Evolutionary conservation across 1,140 invertebrate species (phyloP), one percentile per base, ranked within the genome.

Genomic region (Oscheius sp.): DNA sequence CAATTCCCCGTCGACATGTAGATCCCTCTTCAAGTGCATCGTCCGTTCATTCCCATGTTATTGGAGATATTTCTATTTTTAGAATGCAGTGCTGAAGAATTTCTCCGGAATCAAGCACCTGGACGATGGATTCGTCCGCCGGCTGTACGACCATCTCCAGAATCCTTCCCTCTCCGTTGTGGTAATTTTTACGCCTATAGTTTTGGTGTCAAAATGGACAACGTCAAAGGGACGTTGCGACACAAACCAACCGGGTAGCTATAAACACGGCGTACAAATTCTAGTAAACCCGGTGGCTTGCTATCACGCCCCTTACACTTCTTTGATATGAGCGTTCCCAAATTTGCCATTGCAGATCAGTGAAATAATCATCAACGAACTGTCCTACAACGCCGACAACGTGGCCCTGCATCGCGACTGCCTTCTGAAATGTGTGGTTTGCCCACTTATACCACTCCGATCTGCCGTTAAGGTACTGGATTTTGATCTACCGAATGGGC

Each of bases 21-120:
- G 32, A 4, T 35, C 52, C 20, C n/a, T 70, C 26, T 66, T 64
- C 42, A 42, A 28, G 49, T 68, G 72, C 36, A 59, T 68, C 3
- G 20, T 36, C 15, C 10, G 46, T 26, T 28, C 34, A 20, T 63
- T 31, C 32, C 26, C 46, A 2, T 63, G 20, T 18, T 63, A 15
- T 13, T 29, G 45, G 42, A 42, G n/a, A 59, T 66, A n/a, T 68
- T 28, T 26, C 55, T 20, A 65, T 15, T 10, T 42, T 55, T 26
- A 55, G 49, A 55, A 7, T 7, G 49, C 36, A n/a, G 35, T 68
- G 1, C 18, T 49, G 13, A 20, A 3, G 4, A 31, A 38, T 13
- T 68, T 35, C 26, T 35, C 67, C 3, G 36, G 49, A 0, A n/a
- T 68, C 1, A 20, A 55, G 20, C 28, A 59, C 7, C 58, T 68